phyloP scores from a whole-genome alignment of 2,113 vertebrate species.

The Anolis sagrei region DNA sequence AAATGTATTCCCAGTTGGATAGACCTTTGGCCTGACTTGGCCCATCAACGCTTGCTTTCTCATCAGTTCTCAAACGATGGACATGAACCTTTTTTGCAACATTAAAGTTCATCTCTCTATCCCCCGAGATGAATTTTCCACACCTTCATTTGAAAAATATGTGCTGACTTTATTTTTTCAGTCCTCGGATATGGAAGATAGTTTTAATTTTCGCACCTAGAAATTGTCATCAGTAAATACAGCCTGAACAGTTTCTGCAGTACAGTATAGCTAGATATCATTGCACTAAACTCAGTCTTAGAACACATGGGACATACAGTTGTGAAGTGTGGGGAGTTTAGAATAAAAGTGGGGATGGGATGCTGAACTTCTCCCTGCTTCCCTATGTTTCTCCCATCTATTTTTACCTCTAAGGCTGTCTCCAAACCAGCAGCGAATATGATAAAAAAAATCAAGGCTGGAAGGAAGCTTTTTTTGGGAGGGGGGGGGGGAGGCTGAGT shows the following conservation, averaged over 20 bases:
- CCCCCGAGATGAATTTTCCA: conserved; percentile 33
- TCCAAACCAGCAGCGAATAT: not conserved
- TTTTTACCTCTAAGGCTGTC: no score
- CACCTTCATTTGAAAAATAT: not conserved
- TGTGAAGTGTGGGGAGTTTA: not conserved
- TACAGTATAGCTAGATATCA: not conserved
- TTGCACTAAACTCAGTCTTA: not conserved
- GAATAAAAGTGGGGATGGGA: no score
- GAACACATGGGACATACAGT: not conserved
- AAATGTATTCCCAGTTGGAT: not conserved
- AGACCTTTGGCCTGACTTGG: not conserved
- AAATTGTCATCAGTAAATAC: not conserved
- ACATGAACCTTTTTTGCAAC: not conserved
- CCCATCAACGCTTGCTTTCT: not conserved
- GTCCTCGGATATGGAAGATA: conserved; percentile 8
- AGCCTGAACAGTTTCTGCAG: not conserved
- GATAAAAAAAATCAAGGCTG: not conserved
- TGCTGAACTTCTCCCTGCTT: not conserved
- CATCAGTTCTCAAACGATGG: not conserved
- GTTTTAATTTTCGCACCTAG: conserved; percentile 16
- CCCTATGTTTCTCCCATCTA: not conserved
- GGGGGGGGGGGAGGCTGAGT: not conserved
- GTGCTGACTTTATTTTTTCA: conserved; percentile 38
- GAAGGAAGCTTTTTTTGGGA: not conserved
- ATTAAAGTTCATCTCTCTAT: not conserved